These are phyloP conservation scores for Exephanes ischioxanthus DNA, from an alignment of 2,888 invertebrate species.

Conservation along the genomic window DNA sequence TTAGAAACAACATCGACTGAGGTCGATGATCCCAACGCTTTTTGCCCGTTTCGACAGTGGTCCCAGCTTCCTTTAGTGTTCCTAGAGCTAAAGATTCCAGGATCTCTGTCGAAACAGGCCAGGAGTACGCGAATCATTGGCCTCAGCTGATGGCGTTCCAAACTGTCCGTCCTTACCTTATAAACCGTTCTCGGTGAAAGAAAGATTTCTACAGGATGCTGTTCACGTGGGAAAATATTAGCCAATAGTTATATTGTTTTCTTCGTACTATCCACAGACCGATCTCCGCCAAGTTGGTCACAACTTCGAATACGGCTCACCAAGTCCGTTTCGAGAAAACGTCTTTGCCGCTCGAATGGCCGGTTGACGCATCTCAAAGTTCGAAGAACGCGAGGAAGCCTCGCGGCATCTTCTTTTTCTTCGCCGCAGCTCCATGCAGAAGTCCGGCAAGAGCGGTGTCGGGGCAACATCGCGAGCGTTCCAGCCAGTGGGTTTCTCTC, in stretches of 20 bases:
- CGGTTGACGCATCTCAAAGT: conserved; percentile 20
- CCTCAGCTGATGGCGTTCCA: no score
- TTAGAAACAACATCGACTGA: neutral
- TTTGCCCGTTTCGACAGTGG: neutral
- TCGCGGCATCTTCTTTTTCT: conserved; percentile 39
- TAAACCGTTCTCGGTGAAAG: neutral
- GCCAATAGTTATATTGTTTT: neutral
- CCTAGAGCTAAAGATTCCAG: neutral
- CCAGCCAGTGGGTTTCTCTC: conserved; percentile 32
- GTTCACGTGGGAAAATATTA: neutral
- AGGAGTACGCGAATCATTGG: neutral
- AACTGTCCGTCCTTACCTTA: no score
- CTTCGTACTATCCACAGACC: neutral
- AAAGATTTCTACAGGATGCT: neutral
- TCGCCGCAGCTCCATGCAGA: conserved; percentile 28
- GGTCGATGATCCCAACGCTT: neutral
- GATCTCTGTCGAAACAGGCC: neutral
- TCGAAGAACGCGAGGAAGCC: conserved; percentile 37
- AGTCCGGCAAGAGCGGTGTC: conserved; percentile 55
- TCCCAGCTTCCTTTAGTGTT: neutral
- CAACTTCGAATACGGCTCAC: neutral
- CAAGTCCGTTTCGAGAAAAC: neutral
- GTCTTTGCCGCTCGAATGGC: neutral
- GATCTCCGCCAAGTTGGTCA: neutral
- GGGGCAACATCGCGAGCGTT: conserved; percentile 33